Conservation (phyloP, 2,113 vertebrate species). For the Psophia crepitans region DNA sequence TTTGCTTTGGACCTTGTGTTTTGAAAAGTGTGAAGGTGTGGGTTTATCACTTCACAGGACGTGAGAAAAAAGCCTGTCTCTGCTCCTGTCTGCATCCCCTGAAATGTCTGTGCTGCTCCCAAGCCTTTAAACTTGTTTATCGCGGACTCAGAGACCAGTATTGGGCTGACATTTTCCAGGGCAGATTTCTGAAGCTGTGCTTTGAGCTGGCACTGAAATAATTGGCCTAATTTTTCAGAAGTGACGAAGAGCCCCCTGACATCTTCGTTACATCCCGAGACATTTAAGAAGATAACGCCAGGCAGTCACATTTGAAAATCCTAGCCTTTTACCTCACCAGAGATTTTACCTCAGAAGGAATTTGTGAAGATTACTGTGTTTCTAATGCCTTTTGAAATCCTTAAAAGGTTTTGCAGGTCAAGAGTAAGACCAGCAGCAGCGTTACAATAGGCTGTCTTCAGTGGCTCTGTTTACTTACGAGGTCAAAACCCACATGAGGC, state of each 20-base stretch:
- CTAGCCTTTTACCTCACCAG: not conserved
- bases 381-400: not conserved
- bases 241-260: not conserved
- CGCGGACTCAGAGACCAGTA: not conserved
- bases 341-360: not conserved
- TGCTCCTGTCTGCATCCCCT: not conserved
- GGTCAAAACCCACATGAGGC: not conserved
- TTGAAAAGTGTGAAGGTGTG: not conserved
- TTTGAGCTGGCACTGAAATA: slow-evolving; percentile 13
- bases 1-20: not conserved
- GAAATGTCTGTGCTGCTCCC: not conserved
- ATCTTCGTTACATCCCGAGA: not conserved
- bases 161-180: slow-evolving; percentile 13
- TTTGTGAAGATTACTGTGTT: not conserved
- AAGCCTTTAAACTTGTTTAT: not conserved
- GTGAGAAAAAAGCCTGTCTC: not conserved
- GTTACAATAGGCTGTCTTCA: not conserved
- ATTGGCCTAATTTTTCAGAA: slow-evolving; percentile 26
- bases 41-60: not conserved
- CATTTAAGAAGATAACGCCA: not conserved
- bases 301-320: not conserved
- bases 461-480: not conserved
- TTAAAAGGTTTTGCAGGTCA: not conserved
- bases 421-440: not conserved
- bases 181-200: not conserved